Evolutionary conservation across 2,797 vertebrate genomes (phyloP).

Genomic region (Thaleichthys pacificus): DNA sequence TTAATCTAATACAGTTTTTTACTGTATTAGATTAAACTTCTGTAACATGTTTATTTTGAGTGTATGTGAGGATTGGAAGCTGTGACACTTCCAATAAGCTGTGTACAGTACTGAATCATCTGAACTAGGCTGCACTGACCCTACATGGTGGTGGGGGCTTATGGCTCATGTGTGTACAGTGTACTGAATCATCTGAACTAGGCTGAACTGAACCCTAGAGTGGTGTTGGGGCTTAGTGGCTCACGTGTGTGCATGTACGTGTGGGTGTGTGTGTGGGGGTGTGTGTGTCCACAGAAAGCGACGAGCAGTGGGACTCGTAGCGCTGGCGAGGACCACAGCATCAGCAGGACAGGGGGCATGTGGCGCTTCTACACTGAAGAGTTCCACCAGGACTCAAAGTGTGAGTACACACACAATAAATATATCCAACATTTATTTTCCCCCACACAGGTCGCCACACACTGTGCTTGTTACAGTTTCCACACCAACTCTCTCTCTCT

Average conservation of each 20-base stretch:
- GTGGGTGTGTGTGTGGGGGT: slow-evolving; percentile 18
- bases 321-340: slow-evolving; percentile 84
- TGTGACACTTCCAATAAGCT: background rate
- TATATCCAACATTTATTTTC: too few species aligned
- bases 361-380: slow-evolving; percentile 99
- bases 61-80: too few species aligned
- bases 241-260: background rate
- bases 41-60: too few species aligned
- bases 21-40: too few species aligned
- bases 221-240: too few species aligned
- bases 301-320: slow-evolving; percentile 93
- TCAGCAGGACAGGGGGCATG: slow-evolving; percentile 98
- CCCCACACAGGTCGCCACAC: background rate
- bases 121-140: background rate
- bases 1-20: too few species aligned
- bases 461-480: background rate
- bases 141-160: background rate
- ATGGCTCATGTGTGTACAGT: too few species aligned
- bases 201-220: too few species aligned
- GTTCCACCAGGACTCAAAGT: slow-evolving; percentile 98
- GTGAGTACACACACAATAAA: slow-evolving; percentile 73
- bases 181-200: too few species aligned
- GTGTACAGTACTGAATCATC: background rate
- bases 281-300: slow-evolving; percentile 84
- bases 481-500: slow-evolving; percentile 6